Conservation (phyloP, 2,888 invertebrate species). For the Diaperis boleti region DNA sequence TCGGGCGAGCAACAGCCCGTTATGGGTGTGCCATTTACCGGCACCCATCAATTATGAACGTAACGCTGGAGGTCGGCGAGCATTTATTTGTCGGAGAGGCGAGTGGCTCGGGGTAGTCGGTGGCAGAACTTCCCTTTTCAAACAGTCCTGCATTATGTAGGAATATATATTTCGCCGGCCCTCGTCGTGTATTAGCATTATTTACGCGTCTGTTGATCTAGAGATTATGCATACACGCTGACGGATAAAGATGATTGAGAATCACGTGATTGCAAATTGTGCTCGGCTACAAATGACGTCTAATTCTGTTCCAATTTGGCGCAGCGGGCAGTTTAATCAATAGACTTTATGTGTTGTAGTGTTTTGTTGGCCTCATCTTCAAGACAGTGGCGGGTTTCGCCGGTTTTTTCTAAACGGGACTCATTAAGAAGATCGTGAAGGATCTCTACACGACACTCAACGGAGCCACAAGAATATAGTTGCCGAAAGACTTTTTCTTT, state of each 20-base stretch:
- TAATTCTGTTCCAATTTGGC: constrained; percentile 60
- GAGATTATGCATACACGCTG: constrained; percentile 40
- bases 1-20: neutral
- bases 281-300: constrained; percentile 54
- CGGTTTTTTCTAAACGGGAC: neutral
- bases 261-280: constrained; percentile 52
- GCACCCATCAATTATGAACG: constrained; percentile 52
- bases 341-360: constrained; percentile 54
- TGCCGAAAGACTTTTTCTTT: no score
- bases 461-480: no score
- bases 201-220: constrained; percentile 37
- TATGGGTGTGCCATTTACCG: constrained; percentile 24
- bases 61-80: constrained; percentile 14
- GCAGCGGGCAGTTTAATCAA: constrained; percentile 62
- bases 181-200: constrained; percentile 30
- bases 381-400: constrained; percentile 26
- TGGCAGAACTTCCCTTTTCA: constrained; percentile 17
- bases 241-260: constrained; percentile 51
- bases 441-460: no score
- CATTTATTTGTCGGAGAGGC: constrained; percentile 26
- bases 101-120: constrained; percentile 10
- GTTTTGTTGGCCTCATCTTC: constrained; percentile 12
- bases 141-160: constrained; percentile 31
- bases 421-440: no score
- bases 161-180: constrained; percentile 29